phyloP scores from a whole-genome alignment of 2,797 vertebrate species.

The Pterois miles region DNA sequence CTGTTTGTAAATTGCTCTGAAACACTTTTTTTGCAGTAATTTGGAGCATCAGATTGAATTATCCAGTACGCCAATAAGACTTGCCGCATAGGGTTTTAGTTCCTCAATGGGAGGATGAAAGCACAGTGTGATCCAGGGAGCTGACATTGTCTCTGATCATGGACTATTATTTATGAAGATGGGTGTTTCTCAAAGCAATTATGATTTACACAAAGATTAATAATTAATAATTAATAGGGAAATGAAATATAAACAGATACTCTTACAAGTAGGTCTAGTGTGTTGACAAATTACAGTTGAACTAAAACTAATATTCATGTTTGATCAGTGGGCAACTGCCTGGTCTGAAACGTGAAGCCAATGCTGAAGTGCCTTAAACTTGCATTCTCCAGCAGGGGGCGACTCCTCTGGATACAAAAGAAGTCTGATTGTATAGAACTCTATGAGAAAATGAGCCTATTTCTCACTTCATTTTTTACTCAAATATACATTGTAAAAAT shows the following conservation, averaged over 20 bases:
- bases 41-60: conserved; percentile 42
- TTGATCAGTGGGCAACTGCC: not conserved
- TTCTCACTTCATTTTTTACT: not conserved
- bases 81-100: not conserved
- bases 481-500: not conserved
- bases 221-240: not conserved
- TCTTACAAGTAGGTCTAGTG: not conserved
- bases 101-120: conserved; percentile 25
- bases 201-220: conserved; percentile 11
- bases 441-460: fast-evolving
- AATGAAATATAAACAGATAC: not conserved
- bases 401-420: not conserved
- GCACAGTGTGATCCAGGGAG: not conserved
- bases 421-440: not conserved
- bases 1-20: conserved; percentile 35
- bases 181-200: conserved; percentile 4
- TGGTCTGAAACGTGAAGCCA: not conserved
- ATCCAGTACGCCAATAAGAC: conserved; percentile 12
- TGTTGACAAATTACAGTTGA: not conserved
- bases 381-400: not conserved
- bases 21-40: conserved; percentile 16
- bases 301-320: not conserved
- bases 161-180: not conserved
- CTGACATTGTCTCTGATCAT: conserved; percentile 19
- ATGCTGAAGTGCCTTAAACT: not conserved